Evolutionary conservation across 2,113 vertebrate species (phyloP).

Genomic region (Capricornis sumatraensis): DNA sequence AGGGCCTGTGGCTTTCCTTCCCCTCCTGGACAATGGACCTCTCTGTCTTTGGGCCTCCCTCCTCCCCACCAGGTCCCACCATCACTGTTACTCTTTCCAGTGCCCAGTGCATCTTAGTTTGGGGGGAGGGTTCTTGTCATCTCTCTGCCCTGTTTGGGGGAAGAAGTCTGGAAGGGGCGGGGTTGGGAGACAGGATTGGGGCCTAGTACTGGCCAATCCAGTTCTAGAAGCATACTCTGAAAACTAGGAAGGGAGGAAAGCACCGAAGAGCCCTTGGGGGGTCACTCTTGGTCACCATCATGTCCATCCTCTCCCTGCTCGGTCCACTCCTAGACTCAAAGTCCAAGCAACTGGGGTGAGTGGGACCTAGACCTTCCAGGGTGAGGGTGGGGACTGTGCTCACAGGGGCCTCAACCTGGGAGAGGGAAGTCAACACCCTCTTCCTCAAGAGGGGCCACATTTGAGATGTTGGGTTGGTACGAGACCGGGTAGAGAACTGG

Average conservation of each 20-base stretch:
- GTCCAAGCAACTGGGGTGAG: background rate
- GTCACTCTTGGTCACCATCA: background rate
- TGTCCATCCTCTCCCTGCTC: background rate
- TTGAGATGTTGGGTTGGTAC: background rate
- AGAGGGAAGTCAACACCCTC: background rate
- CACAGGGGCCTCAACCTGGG: background rate
- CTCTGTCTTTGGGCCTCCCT: conserved; percentile 25
- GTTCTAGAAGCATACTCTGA: background rate
- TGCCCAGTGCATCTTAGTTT: background rate
- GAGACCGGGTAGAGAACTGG: background rate
- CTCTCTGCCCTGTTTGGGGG: background rate
- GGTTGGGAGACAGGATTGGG: background rate
- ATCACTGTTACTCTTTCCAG: background rate
- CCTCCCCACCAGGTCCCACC: conserved; percentile 21
- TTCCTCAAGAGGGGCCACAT: background rate
- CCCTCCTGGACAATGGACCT: conserved; percentile 11
- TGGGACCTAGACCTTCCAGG: background rate
- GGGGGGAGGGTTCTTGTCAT: background rate
- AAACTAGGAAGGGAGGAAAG: background rate
- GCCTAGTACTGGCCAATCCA: background rate
- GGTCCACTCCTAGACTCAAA: background rate
- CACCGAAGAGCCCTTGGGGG: background rate
- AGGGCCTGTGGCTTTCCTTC: background rate
- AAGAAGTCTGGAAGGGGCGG: background rate
- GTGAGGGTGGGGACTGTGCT: background rate